Conservation (phyloP, 2,113 vertebrate species). For the Sula dactylatra region DNA sequence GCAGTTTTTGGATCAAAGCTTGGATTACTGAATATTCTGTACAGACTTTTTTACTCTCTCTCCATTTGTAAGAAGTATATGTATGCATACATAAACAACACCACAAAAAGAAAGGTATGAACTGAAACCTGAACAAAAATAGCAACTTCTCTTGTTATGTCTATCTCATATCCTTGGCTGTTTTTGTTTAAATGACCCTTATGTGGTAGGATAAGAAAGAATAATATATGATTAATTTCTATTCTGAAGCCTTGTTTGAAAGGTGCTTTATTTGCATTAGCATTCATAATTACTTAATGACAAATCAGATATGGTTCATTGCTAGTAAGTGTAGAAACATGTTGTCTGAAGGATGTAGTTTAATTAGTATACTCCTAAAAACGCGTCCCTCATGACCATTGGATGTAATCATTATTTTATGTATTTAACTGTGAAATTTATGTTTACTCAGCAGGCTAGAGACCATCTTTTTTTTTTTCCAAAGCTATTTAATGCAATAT, state of each 20-base stretch:
- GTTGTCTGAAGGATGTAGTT: slow-evolving; percentile 87
- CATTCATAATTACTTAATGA: slow-evolving; percentile 98
- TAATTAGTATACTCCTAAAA: slow-evolving; percentile 92
- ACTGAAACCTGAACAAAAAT: background rate
- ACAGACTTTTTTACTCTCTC: background rate
- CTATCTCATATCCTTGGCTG: background rate
- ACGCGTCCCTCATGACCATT: slow-evolving; percentile 84
- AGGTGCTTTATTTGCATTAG: slow-evolving; percentile 95
- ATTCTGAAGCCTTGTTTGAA: slow-evolving; percentile 79
- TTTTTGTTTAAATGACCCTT: slow-evolving; percentile 74
- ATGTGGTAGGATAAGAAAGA: slow-evolving; percentile 64
- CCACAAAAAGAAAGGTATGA: background rate
- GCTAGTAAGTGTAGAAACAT: slow-evolving; percentile 86
- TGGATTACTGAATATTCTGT: background rate
- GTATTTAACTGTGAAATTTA: slow-evolving; percentile 87
- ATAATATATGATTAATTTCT: slow-evolving; percentile 77
- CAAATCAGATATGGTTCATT: slow-evolving; percentile 97
- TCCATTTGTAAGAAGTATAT: background rate
- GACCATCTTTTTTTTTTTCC: background rate
- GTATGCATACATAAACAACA: background rate
- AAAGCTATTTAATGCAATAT: slow-evolving; percentile 52
- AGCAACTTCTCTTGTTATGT: background rate
- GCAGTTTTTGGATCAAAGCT: background rate
- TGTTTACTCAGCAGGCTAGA: slow-evolving; percentile 75
- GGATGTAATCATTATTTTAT: slow-evolving; percentile 85